Evolutionary conservation across 2,113 vertebrate genomes (phyloP), one percentile per base, ranked within the genome.

Genomic region (Cyrtonyx montezumae): DNA sequence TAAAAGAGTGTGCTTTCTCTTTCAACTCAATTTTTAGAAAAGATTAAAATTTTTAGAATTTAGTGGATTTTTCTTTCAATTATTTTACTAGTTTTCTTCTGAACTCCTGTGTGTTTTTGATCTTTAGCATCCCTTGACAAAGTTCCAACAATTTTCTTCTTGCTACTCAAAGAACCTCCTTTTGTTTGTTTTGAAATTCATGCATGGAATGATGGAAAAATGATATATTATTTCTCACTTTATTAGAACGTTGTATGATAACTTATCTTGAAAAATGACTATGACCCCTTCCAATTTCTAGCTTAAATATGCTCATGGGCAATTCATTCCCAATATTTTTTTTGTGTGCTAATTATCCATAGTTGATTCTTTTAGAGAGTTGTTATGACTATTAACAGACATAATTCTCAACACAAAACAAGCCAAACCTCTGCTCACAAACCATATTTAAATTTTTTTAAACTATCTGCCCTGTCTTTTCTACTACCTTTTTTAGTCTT

Each of bases 41-140:
- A 1, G 3, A 8, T 37, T 37, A 37, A 37, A 37, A 37, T 37
- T 37, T 37, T 37, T 37, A 37, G 37, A 37, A 37, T 49, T 70
- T 43, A 66, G 10, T 80, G 20, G 3, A 53, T 77, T 90, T 85
- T 7, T 83, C 8, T 70, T 79, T 8, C 36, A 79, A 53, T 19
- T 77, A 66, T 66, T 85, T 94, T 83, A 13, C 20, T 48, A 7
- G n/a, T 69, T 9, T 88, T 88, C 37, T 91, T 25, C 79, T 68
- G 55, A 76, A 85, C 6, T 62, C 7, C 22, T 63, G 55, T 71
- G 55, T 18, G 6, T 2, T 18, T 91, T 87, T 91, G 25, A 42
- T 56, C n/a, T 90, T 90, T 77, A 62, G 8, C 7, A 30, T 48
- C 17, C 5, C 70, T 87, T 73, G 25, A 12, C 55, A n/a, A 88